Evolutionary conservation across 2,888 invertebrate genomes (phyloP), one percentile per base, ranked within the genome.

Genomic region (Brachylomia viminalis): DNA sequence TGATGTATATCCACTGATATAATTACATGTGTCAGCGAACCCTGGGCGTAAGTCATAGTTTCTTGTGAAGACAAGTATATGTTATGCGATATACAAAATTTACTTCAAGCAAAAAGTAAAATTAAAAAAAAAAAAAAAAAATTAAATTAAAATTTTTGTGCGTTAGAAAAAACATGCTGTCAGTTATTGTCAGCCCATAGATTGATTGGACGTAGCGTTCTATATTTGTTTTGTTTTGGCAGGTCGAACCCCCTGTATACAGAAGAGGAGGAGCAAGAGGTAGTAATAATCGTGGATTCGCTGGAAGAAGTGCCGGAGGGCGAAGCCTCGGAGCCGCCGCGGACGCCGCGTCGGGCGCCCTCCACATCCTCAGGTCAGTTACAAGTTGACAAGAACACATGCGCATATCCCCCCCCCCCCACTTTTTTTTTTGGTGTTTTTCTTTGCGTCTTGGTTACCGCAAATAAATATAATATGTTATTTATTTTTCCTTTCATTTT

Each of bases 261-360:
- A 75, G 96, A 96, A 88, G 96, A 95, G 80, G 96, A 96, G 84
- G 96, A 96, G 86, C 96, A 96, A 86, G 96, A 96, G 94, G 95
- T 96, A 89, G 96, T 96, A 79, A 96, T 96, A 85, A 94, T 95
- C 59, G 96, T 96, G 91, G 96, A 96, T 89, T 94, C 95, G 23
- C 88, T 94, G 77, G 95, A 95, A 75, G 94, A 94, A 75, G 88
- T 88, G 23, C 88, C 90, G 45, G 94, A 92, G 80, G 91, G 87
- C 3, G 93, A 92, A 45, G 90, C 76, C 8, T 83, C 89, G 23
- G 89, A 92, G 82, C 87, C 91, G 73, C 86, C 93, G 80, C 90
- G 93, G 58, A 91, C 91, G 27, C 95, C 96, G 13, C 93, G 95
- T 23, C 89, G 96, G 38, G 96, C 94, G 5, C 96, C 96, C 20